Conservation (phyloP, 2,888 invertebrate genomes). For the Steinernema carpocapsae region DNA sequence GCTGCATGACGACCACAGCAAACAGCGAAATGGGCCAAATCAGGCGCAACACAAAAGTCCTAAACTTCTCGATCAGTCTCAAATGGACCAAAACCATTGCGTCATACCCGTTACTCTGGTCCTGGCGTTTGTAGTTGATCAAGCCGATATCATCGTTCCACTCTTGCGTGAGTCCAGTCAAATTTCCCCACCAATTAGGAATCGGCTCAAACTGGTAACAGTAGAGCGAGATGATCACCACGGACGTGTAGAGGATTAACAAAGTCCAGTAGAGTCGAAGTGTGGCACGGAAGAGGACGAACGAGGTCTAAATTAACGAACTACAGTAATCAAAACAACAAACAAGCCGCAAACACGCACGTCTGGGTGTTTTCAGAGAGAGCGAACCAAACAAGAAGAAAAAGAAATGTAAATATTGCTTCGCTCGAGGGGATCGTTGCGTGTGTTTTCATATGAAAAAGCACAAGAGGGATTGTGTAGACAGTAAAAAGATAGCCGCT, state of each 20-base stretch:
- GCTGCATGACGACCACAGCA: constrained; percentile 91
- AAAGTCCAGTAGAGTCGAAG: constrained; percentile 95
- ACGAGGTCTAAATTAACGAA: constrained; percentile 79
- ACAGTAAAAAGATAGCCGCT: too few species aligned
- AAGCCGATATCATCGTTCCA: constrained; percentile 90
- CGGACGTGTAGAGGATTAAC: constrained; percentile 93
- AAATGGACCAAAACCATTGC: background rate
- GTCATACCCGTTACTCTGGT: constrained; percentile 48
- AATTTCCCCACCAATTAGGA: constrained; percentile 75
- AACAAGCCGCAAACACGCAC: too few species aligned
- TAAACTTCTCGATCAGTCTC: too few species aligned
- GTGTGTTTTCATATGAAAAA: too few species aligned
- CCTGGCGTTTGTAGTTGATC: constrained; percentile 76
- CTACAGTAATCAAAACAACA: too few species aligned
- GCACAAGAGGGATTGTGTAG: too few species aligned
- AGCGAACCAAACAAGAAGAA: too few species aligned
- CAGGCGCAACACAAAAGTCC: constrained; percentile 82
- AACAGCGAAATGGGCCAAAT: constrained; percentile 94
- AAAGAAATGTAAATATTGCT: too few species aligned
- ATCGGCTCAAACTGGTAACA: constrained; percentile 87
- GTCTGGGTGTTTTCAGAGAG: too few species aligned
- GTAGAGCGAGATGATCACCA: constrained; percentile 89
- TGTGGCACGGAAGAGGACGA: constrained; percentile 85
- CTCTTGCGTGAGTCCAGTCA: constrained; percentile 52
- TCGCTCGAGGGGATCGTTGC: too few species aligned